Percentiles rank a stretch among this genome's conserved stretches.
phyloP scores from a whole-genome alignment of 92 coral and sea anemone species.

The Diadumene lineata region DNA sequence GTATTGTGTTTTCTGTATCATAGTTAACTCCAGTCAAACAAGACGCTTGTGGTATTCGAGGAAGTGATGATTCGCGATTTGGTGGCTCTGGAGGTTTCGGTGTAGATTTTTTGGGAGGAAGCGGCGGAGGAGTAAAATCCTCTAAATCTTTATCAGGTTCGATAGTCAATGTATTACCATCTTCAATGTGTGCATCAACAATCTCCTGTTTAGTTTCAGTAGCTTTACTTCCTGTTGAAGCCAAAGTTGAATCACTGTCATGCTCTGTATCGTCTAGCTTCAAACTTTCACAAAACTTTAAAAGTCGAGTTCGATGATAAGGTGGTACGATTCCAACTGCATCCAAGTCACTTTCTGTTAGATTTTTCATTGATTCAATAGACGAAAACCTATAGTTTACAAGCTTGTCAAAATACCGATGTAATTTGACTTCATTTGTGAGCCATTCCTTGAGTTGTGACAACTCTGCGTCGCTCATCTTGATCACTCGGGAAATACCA shows the following conservation, averaged over 20 bases:
- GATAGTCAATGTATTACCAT: neutral
- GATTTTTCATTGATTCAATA: conserved; percentile 55
- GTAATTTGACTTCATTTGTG: conserved; percentile 78
- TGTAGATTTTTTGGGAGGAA: conserved; percentile 41
- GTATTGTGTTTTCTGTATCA: neutral
- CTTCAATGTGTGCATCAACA: conserved; percentile 8
- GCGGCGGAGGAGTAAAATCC: conserved; percentile 28
- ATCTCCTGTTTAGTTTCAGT: neutral
- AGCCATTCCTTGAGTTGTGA: conserved; percentile 83
- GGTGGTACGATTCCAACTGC: conserved; percentile 66
- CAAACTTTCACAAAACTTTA: conserved; percentile 60
- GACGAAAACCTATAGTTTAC: conserved; percentile 71
- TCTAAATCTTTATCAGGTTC: conserved; percentile 4
- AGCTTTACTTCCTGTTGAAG: conserved; percentile 31
- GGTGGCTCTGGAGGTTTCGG: conserved; percentile 25
- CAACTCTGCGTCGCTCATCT: conserved; percentile 39
- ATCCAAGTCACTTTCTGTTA: conserved; percentile 73
- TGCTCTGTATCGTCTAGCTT: conserved; percentile 37
- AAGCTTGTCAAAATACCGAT: conserved; percentile 85
- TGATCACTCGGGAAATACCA: conserved; percentile 10
- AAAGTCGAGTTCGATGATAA: conserved; percentile 84
- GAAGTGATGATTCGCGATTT: conserved; percentile 45
- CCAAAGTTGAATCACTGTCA: neutral
- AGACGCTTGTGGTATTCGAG: conserved; percentile 17
- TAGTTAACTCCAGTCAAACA: conserved; percentile 10